These are phyloP conservation scores for Theocolax elegans DNA, from an alignment of 1,140 invertebrate genomes.

Conservation along the genomic window DNA sequence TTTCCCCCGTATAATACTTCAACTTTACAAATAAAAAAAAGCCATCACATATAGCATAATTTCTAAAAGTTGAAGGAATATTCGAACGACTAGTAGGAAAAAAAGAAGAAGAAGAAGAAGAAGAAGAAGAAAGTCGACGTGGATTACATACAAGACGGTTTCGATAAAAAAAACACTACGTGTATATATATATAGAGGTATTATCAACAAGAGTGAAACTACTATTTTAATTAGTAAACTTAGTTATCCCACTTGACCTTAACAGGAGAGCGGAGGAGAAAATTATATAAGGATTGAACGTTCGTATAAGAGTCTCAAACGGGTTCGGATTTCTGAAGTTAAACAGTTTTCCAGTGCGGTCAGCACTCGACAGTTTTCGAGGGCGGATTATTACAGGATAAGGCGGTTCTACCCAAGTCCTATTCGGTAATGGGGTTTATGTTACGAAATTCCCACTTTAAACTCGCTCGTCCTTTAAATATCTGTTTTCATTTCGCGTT, in stretches of 20 bases:
- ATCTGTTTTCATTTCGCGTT: background rate
- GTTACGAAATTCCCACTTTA: conserved; percentile 9
- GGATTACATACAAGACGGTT: too few relatives aligned
- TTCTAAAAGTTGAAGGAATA: too few relatives aligned
- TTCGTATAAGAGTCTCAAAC: background rate
- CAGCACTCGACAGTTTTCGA: conserved; percentile 25
- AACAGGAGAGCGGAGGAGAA: background rate
- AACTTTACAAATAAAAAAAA: too few relatives aligned
- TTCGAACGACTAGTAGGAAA: too few relatives aligned
- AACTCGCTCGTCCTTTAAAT: background rate
- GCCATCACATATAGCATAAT: too few relatives aligned
- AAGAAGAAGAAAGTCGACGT: too few relatives aligned
- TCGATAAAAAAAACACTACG: too few relatives aligned
- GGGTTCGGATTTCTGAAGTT: background rate
- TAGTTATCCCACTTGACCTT: background rate
- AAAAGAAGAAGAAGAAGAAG: too few relatives aligned
- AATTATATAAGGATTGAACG: conserved; percentile 9
- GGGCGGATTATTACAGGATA: conserved; percentile 19
- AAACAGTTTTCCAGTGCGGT: conserved; percentile 12
- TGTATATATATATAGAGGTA: too few relatives aligned
- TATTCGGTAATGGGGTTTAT: conserved; percentile 1
- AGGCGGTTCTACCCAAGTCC: background rate
- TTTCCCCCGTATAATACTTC: too few relatives aligned
- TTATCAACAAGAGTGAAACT: background rate
- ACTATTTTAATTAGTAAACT: conserved; percentile 5